Conservation (phyloP, 1,140 invertebrate species). For the Antheraea pernyi region DNA sequence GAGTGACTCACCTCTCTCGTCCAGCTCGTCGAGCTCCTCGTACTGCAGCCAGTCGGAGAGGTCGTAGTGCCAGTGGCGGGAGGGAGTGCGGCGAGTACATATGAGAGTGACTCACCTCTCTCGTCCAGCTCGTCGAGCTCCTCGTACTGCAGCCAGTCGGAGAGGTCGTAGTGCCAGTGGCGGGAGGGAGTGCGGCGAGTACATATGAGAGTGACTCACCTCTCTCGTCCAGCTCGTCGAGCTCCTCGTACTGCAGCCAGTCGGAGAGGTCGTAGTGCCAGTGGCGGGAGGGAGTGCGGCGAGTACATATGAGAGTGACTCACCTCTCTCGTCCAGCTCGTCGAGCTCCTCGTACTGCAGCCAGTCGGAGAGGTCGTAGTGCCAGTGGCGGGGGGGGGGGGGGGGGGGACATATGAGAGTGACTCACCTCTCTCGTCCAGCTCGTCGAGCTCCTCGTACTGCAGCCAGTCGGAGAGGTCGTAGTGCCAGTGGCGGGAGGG, state of each 20-base stretch:
- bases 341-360: constrained; percentile 96
- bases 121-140: constrained; percentile 96
- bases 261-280: constrained; percentile 81
- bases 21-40: constrained; percentile 95
- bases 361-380: constrained; percentile 88
- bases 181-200: constrained; percentile 90
- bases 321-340: constrained; percentile 94
- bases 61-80: neutral
- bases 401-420: neutral
- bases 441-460: constrained; percentile 92
- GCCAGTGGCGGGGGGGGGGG: no score
- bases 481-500: constrained; percentile 94
- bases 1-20: constrained; percentile 87
- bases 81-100: no score
- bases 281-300: no score
- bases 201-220: no score
- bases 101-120: constrained; percentile 81
- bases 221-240: constrained; percentile 95
- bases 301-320: constrained; percentile 16
- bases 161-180: constrained; percentile 92
- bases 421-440: constrained; percentile 90
- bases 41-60: constrained; percentile 96
- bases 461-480: constrained; percentile 57
- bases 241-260: constrained; percentile 97
- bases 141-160: no score